Conservation (phyloP, 2,113 vertebrate genomes). For the Erinaceus europaeus region DNA sequence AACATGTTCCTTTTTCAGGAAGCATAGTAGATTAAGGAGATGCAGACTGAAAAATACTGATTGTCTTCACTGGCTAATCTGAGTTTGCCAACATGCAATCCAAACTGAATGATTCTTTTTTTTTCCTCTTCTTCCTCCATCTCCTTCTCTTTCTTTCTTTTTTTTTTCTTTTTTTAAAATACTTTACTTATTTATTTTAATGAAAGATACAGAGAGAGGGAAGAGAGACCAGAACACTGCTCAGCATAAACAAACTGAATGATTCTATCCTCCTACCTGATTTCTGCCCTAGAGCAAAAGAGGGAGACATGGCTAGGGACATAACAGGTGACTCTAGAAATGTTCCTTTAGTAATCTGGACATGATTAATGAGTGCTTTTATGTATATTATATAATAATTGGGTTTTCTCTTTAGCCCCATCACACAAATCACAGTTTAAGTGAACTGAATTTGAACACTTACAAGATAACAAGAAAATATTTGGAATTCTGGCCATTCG, state of each 20-base stretch:
- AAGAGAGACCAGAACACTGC: too few species aligned
- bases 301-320: not conserved
- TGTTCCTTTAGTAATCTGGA: slow-evolving; percentile 11
- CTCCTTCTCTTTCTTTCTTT: too few species aligned
- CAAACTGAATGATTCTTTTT: not conserved
- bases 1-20: not conserved
- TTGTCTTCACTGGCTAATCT: not conserved
- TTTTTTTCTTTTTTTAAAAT: too few species aligned
- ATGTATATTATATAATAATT: too few species aligned
- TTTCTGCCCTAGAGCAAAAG: slow-evolving; percentile 16
- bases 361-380: not conserved
- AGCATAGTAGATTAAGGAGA: slow-evolving; percentile 27
- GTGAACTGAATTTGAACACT: slow-evolving; percentile 35
- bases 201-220: too few species aligned
- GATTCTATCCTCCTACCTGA: slow-evolving; percentile 4
- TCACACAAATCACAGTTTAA: slow-evolving; percentile 6
- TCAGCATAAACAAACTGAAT: not conserved
- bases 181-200: too few species aligned
- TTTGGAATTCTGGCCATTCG: slow-evolving; percentile 35
- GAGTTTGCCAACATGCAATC: not conserved
- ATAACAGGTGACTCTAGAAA: slow-evolving; percentile 28
- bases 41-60: slow-evolving; percentile 43
- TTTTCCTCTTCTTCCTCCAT: too few species aligned
- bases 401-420: not conserved
- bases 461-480: slow-evolving; percentile 19